A percentile compares a stretch with the other conserved stretches of the same genome.
Evolutionary conservation across 2,888 invertebrate genomes (phyloP).

Genomic region (Limenitis camilla): DNA sequence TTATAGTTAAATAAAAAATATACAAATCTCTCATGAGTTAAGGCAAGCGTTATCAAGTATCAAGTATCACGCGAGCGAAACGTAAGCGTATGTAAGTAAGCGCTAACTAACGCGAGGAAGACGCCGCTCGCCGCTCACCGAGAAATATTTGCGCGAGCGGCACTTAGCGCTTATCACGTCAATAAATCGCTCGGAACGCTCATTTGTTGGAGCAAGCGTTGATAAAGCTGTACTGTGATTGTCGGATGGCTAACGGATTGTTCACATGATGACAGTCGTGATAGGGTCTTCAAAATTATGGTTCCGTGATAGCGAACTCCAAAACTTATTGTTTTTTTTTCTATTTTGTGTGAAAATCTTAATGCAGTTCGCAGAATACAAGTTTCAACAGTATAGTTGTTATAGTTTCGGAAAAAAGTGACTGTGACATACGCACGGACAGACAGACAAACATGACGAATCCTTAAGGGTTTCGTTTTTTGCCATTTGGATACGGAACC

Average conservation of each 20-base stretch:
- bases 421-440: too few species aligned
- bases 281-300: not conserved
- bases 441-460: too few species aligned
- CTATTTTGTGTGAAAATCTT: too few species aligned
- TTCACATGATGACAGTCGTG: not conserved
- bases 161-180: slow-evolving; percentile 49
- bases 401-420: too few species aligned
- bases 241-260: slow-evolving; percentile 15
- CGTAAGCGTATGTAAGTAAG: slow-evolving; percentile 44
- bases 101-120: slow-evolving; percentile 62
- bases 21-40: slow-evolving; percentile 11
- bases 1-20: too few species aligned
- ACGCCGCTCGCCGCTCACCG: too few species aligned
- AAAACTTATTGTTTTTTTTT: too few species aligned
- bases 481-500: too few species aligned
- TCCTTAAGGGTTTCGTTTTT: too few species aligned
- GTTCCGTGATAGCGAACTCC: too few species aligned
- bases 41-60: slow-evolving; percentile 12
- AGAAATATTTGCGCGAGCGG: slow-evolving; percentile 57
- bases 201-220: slow-evolving; percentile 30
- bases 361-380: too few species aligned
- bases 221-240: slow-evolving; percentile 27
- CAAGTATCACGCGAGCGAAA: slow-evolving; percentile 37
- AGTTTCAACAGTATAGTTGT: too few species aligned
- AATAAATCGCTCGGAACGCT: slow-evolving; percentile 34